phyloP scores from a whole-genome alignment of 2,888 invertebrate species.

The Eristalis pertinax region DNA sequence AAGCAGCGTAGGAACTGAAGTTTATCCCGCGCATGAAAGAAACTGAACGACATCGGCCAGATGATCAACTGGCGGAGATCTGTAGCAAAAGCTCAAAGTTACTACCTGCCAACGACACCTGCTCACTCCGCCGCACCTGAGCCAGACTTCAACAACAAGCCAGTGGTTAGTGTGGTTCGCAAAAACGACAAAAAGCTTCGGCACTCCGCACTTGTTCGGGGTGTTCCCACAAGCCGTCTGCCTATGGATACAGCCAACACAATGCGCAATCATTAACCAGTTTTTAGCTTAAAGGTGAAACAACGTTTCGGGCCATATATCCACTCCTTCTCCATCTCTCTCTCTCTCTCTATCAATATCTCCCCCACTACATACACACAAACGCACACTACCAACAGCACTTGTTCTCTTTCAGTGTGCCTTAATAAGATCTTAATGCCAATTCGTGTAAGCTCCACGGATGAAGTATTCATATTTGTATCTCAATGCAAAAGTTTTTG shows the following conservation, averaged over 20 bases:
- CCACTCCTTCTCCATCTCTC: conserved; percentile 17
- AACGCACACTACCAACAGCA: not conserved
- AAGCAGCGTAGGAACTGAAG: conserved; percentile 16
- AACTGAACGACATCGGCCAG: not conserved
- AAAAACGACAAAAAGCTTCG: conserved; percentile 47
- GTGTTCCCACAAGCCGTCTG: conserved; percentile 26
- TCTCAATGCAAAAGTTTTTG: conserved; percentile 44
- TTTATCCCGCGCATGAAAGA: not conserved
- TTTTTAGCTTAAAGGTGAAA: conserved; percentile 67
- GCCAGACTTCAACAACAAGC: not conserved
- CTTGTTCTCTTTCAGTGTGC: not conserved
- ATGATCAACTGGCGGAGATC: conserved; percentile 26
- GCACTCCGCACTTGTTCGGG: conserved; percentile 53
- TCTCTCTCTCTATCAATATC: conserved; percentile 12
- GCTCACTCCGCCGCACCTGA: conserved; percentile 41
- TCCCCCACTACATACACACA: not conserved
- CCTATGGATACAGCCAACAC: conserved; percentile 33
- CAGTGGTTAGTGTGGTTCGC: not conserved
- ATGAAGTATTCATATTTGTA: conserved; percentile 51
- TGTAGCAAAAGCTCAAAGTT: conserved; percentile 42
- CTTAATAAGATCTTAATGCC: conserved; percentile 51
- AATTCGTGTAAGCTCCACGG: conserved; percentile 37
- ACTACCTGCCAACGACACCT: conserved; percentile 62
- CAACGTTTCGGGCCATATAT: conserved; percentile 29
- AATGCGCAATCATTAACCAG: conserved; percentile 37